Evolutionary conservation across 2,797 vertebrate genomes (phyloP).

Genomic region (Tadarida brasiliensis): DNA sequence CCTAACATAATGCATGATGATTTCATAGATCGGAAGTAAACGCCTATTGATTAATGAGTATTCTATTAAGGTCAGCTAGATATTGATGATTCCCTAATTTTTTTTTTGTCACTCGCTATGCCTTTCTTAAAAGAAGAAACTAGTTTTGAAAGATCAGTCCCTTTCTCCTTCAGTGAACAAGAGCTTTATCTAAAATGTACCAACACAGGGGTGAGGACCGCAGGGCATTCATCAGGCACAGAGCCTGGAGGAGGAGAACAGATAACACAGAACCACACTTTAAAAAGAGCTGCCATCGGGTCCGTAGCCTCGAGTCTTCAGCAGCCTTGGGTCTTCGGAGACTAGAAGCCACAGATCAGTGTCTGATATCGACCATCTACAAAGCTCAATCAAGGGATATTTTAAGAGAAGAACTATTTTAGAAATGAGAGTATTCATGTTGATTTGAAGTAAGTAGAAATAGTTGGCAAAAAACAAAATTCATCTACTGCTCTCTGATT

Average conservation of each 20-base stretch:
- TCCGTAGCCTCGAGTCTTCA: neutral
- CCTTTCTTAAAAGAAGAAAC: neutral
- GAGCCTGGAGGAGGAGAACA: neutral
- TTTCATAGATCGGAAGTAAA: neutral
- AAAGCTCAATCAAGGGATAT: neutral
- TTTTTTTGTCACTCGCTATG: neutral
- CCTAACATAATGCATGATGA: neutral
- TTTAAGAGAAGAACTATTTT: neutral
- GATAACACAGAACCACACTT: neutral
- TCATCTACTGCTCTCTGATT: neutral
- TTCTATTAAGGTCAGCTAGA: neutral
- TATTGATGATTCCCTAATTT: neutral
- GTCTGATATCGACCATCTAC: neutral
- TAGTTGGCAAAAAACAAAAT: neutral
- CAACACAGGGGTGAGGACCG: neutral
- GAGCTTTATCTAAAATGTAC: neutral
- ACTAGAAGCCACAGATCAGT: neutral
- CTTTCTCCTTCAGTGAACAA: neutral
- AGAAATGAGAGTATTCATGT: neutral
- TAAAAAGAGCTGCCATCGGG: neutral
- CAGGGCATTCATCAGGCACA: neutral
- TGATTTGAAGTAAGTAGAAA: slow-evolving; percentile 12
- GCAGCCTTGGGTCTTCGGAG: neutral
- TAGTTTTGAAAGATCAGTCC: neutral
- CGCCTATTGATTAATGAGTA: neutral